Conservation (phyloP, 2,888 invertebrate species). For the Capitulum mitella region DNA sequence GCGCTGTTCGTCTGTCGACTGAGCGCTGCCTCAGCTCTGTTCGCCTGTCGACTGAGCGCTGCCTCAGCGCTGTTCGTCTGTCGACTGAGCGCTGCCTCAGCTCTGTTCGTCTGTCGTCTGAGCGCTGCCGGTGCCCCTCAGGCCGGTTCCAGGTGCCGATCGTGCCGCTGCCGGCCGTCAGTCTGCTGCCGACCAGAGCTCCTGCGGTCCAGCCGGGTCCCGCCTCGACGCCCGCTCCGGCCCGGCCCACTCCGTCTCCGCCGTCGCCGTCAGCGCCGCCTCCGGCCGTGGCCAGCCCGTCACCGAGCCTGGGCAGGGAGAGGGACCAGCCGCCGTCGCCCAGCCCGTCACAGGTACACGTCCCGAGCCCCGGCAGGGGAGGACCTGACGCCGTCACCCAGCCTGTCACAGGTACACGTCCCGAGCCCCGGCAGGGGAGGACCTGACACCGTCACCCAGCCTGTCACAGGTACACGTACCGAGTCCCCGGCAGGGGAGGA, state of each 20-base stretch:
- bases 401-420: background rate
- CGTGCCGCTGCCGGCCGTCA: background rate
- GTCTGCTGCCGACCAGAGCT: background rate
- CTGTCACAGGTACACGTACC: background rate
- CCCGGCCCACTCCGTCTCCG: slow-evolving; percentile 48
- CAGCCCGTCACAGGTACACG: background rate
- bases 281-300: slow-evolving; percentile 1
- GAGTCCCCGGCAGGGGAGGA: background rate
- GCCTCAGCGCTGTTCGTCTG: too few relatives aligned
- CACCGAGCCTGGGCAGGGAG: background rate
- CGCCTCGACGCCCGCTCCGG: background rate
- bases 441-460: too few relatives aligned
- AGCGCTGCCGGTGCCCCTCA: background rate
- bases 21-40: too few relatives aligned
- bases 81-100: too few relatives aligned
- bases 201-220: background rate
- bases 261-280: slow-evolving; percentile 46
- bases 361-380: too few relatives aligned
- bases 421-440: too few relatives aligned
- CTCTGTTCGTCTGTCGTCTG: too few relatives aligned
- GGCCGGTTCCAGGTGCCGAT: background rate
- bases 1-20: too few relatives aligned
- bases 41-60: too few relatives aligned
- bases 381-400: too few relatives aligned
- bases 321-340: background rate